phyloP scores from a whole-genome alignment of 2,888 invertebrate species.

The Orchesellides sinensis region DNA sequence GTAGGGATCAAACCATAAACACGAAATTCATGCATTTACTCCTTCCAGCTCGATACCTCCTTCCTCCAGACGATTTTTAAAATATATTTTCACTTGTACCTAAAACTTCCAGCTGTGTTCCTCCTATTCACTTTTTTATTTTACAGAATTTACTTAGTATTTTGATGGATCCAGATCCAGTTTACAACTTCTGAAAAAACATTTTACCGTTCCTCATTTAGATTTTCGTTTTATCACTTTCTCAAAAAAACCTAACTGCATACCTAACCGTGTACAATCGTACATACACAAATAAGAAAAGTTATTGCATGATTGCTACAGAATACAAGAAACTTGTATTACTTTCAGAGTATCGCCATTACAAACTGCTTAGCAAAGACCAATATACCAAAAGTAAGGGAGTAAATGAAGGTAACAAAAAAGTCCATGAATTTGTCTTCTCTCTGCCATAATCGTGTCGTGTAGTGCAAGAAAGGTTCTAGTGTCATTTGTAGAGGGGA shows the following conservation, averaged over 20 bases:
- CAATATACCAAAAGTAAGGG: conserved; percentile 8
- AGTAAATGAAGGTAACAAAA: conserved; percentile 54
- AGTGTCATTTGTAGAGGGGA: conserved; percentile 34
- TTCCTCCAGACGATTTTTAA: too few relatives aligned
- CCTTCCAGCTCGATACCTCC: not conserved
- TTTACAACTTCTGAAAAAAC: not conserved
- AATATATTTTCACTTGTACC: too few relatives aligned
- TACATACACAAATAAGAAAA: not conserved
- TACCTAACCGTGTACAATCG: not conserved
- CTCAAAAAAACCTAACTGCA: not conserved
- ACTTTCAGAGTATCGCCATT: not conserved
- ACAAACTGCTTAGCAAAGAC: not conserved
- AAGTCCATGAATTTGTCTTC: conserved; percentile 49
- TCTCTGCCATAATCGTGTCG: not conserved
- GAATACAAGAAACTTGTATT: not conserved
- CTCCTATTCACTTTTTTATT: not conserved
- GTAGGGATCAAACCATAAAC: conserved; percentile 5
- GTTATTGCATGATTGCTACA: not conserved
- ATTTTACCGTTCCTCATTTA: not conserved
- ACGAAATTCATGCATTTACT: conserved; percentile 50
- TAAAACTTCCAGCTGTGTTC: not conserved
- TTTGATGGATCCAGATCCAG: not conserved
- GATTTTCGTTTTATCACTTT: conserved; percentile 15
- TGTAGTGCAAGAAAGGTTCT: conserved; percentile 14
- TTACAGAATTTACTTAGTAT: not conserved